These are phyloP conservation scores for Hoplias malabaricus DNA, from an alignment of 2,113 vertebrate species.

Conservation along the genomic window DNA sequence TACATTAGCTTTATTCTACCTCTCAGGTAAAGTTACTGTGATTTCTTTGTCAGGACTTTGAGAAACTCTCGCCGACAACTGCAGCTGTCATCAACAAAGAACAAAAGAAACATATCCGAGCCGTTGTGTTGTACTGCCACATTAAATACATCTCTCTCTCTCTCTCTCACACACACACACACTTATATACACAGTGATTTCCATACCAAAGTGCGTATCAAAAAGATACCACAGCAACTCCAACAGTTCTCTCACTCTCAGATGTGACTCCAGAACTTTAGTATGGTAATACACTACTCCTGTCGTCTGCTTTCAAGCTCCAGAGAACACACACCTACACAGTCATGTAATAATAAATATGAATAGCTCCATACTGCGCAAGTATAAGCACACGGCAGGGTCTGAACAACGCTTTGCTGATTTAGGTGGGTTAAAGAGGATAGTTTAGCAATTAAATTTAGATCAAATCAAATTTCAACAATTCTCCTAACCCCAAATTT, in stretches of 20 bases:
- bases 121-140: neutral
- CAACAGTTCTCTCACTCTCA: neutral
- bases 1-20: neutral
- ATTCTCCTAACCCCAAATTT: too few relatives aligned
- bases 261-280: neutral
- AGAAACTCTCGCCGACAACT: neutral
- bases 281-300: neutral
- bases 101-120: conserved; percentile 19
- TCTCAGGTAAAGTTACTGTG: neutral
- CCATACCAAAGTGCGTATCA: conserved; percentile 34
- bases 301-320: neutral
- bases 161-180: neutral
- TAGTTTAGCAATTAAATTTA: neutral
- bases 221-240: neutral
- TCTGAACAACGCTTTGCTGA: neutral
- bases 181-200: neutral
- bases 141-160: neutral
- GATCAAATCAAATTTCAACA: too few relatives aligned
- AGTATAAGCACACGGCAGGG: neutral
- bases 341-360: neutral
- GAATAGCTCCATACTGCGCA: neutral
- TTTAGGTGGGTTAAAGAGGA: neutral
- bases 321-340: neutral
- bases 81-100: conserved; percentile 11
- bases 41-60: neutral